These are phyloP conservation scores for Trinectes maculatus DNA, from an alignment of 2,113 vertebrate genomes.

Conservation along the genomic window DNA sequence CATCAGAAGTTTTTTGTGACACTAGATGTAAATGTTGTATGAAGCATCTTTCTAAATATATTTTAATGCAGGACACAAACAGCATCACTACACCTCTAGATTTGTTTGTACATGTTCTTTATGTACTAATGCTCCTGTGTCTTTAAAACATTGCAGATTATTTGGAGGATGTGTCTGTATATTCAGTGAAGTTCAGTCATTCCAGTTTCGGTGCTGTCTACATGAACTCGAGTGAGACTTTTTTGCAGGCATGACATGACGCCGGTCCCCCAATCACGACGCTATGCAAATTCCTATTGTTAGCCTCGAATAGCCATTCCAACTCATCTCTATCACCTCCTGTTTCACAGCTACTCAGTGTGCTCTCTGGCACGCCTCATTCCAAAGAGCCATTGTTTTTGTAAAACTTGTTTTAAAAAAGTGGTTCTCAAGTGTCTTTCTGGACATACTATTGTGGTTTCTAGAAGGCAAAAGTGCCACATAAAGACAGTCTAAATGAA, in stretches of 20 bases:
- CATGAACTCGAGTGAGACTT: neutral
- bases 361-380: slow-evolving; percentile 36
- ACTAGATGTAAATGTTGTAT: neutral
- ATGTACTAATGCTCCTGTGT: too few species aligned
- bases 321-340: slow-evolving; percentile 1
- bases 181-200: neutral
- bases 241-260: neutral
- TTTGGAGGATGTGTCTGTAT: too few species aligned
- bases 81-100: neutral
- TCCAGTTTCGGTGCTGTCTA: neutral
- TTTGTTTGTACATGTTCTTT: too few species aligned
- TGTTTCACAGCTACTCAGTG: slow-evolving; percentile 26
- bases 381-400: slow-evolving; percentile 12
- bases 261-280: neutral
- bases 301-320: slow-evolving; percentile 15
- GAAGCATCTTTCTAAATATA: neutral
- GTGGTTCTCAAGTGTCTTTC: neutral
- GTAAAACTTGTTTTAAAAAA: neutral
- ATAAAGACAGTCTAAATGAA: neutral
- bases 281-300: slow-evolving; percentile 12
- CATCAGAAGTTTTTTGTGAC: neutral
- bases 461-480: neutral
- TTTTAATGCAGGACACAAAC: neutral
- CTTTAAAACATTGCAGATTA: too few species aligned
- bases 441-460: neutral